phyloP scores from a whole-genome alignment of 2,113 vertebrate genomes.

The Ctenomys sociabilis region DNA sequence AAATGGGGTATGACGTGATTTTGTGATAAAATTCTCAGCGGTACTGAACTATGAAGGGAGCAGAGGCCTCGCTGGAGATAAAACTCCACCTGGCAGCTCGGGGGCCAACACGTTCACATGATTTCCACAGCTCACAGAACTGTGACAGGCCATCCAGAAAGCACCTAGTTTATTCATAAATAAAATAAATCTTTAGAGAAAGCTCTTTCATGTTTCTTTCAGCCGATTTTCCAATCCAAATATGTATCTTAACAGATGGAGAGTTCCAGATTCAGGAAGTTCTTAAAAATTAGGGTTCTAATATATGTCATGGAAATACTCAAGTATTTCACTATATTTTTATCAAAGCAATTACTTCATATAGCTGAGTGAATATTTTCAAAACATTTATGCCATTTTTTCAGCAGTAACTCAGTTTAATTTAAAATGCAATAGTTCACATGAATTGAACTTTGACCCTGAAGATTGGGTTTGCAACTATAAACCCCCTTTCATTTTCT shows the following conservation, averaged over 20 bases:
- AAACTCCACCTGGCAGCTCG: conserved; percentile 23
- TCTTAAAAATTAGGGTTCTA: conserved; percentile 38
- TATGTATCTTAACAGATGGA: background rate
- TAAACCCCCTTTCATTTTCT: conserved; percentile 47
- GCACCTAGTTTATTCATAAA: conserved; percentile 11
- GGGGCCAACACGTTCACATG: conserved; percentile 46
- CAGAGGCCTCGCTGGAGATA: background rate
- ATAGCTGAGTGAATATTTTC: conserved; percentile 49
- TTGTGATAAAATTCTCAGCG: conserved; percentile 63
- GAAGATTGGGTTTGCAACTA: conserved; percentile 38
- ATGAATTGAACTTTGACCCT: conserved; percentile 41
- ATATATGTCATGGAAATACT: conserved; percentile 11
- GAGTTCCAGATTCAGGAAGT: background rate
- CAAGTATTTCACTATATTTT: conserved; percentile 45
- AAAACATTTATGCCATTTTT: conserved; percentile 15
- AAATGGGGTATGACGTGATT: conserved; percentile 43
- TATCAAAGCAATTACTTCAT: conserved; percentile 56
- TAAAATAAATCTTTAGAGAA: conserved; percentile 23
- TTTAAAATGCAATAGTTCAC: conserved; percentile 1
- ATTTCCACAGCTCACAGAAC: conserved; percentile 60
- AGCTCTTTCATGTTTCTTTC: conserved; percentile 6
- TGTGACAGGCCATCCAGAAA: conserved; percentile 17
- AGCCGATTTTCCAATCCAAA: conserved; percentile 20
- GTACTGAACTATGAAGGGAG: background rate
- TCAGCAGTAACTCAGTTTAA: conserved; percentile 21